A percentile compares a stretch with the other conserved stretches of the same genome.
These are phyloP conservation scores for Chironomus tepperi DNA, from an alignment of 1,140 invertebrate genomes.

Conservation along the genomic window DNA sequence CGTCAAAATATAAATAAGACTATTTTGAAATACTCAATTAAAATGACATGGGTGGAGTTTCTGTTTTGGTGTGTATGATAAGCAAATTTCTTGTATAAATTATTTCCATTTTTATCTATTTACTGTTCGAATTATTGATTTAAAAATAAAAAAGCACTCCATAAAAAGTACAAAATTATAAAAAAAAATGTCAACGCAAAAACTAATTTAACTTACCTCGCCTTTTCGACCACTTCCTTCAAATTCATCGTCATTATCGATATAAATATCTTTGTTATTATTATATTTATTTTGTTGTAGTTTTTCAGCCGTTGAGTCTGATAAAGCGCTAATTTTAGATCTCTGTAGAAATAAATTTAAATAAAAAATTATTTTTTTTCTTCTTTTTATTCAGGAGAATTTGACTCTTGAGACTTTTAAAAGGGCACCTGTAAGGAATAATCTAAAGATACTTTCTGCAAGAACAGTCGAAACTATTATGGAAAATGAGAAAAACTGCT, in stretches of 20 bases:
- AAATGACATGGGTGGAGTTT: conserved; percentile 15
- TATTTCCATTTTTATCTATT: conserved; percentile 4
- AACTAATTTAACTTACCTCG: neutral
- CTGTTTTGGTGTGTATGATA: neutral
- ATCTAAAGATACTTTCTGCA: neutral
- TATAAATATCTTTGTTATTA: neutral
- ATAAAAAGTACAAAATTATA: neutral
- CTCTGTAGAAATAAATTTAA: neutral
- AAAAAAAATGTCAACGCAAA: neutral
- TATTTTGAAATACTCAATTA: neutral
- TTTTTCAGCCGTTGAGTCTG: neutral
- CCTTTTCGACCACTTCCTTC: neutral
- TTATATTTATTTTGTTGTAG: neutral
- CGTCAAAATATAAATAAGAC: conserved; percentile 4
- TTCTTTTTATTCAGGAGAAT: neutral
- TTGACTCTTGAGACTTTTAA: neutral
- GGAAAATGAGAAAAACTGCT: neutral
- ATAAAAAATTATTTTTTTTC: neutral
- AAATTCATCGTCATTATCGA: neutral
- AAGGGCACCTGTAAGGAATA: neutral
- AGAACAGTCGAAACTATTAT: neutral
- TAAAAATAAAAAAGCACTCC: neutral
- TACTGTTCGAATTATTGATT: neutral
- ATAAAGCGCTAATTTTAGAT: neutral
- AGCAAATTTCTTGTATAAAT: neutral